Conservation (phyloP, 2,888 invertebrate genomes). For the Heliconius charithonia region DNA sequence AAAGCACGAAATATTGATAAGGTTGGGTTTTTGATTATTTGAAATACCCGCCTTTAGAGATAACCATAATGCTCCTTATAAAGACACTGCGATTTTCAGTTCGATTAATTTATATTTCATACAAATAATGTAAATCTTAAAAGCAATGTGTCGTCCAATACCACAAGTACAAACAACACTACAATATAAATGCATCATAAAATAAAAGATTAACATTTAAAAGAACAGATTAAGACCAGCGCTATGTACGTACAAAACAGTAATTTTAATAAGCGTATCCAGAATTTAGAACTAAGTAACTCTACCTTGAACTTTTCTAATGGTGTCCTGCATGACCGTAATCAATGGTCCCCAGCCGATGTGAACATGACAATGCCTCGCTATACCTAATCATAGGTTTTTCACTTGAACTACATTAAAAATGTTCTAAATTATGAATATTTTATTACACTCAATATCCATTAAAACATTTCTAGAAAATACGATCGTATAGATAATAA, state of each 20-base stretch:
- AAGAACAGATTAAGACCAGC: too few relatives aligned
- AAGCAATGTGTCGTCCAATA: too few relatives aligned
- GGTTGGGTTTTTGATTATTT: not conserved
- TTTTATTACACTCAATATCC: constrained; percentile 37
- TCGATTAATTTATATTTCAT: not conserved
- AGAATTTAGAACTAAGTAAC: not conserved
- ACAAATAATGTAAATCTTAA: not conserved
- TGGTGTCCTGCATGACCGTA: constrained; percentile 11
- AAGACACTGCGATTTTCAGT: not conserved
- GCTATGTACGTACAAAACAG: too few relatives aligned
- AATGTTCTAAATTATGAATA: constrained; percentile 40
- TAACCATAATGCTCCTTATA: not conserved
- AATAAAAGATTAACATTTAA: too few relatives aligned
- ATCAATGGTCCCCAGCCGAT: constrained; percentile 37
- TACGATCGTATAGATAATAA: constrained; percentile 7
- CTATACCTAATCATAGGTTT: constrained; percentile 56
- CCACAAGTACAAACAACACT: too few relatives aligned
- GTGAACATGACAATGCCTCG: constrained; percentile 52
- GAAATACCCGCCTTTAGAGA: not conserved
- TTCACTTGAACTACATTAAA: constrained; percentile 43
- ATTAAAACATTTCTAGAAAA: constrained; percentile 43
- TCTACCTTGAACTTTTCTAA: constrained; percentile 23
- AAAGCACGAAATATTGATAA: not conserved
- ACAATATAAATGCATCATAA: too few relatives aligned
- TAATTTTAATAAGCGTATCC: not conserved